Evolutionary conservation across 2,888 invertebrate species (phyloP).

Genomic region (Choreutis nemorana): DNA sequence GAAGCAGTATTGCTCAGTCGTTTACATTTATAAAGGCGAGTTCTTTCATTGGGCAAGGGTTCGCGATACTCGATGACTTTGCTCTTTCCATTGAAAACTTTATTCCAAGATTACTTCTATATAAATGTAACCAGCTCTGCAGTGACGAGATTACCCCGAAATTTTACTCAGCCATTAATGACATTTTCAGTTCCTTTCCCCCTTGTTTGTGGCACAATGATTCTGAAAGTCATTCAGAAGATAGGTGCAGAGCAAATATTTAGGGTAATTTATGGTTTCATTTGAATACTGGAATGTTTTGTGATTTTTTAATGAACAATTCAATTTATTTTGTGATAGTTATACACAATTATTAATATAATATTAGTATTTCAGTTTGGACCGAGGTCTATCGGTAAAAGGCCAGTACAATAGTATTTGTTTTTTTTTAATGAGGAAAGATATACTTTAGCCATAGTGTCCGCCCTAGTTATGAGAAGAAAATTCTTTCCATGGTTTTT

Average conservation of each 20-base stretch:
- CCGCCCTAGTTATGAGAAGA: too few relatives aligned
- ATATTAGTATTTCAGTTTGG: too few relatives aligned
- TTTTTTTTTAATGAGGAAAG: too few relatives aligned
- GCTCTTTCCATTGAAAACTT: conserved; percentile 64
- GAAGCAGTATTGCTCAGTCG: conserved; percentile 17
- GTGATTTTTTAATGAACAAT: too few relatives aligned
- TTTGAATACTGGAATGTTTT: conserved; percentile 4
- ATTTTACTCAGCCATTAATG: conserved; percentile 65
- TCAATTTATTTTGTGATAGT: too few relatives aligned
- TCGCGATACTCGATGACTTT: conserved; percentile 58
- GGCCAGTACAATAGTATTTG: too few relatives aligned
- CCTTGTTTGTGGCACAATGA: conserved; percentile 56
- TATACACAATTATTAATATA: too few relatives aligned
- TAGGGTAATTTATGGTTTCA: conserved; percentile 9
- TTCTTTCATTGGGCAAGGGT: conserved; percentile 57
- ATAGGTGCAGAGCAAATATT: conserved; percentile 23
- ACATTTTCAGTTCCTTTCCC: conserved; percentile 54
- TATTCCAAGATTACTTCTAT: conserved; percentile 64
- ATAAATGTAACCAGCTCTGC: conserved; percentile 66
- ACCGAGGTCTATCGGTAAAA: too few relatives aligned
- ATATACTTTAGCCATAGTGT: too few relatives aligned
- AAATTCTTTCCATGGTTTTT: too few relatives aligned
- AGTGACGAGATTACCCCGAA: conserved; percentile 64
- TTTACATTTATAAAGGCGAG: conserved; percentile 22
- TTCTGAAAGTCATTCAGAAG: conserved; percentile 63